Conservation (phyloP, 2,797 vertebrate genomes). For the Alosa sapidissima region DNA sequence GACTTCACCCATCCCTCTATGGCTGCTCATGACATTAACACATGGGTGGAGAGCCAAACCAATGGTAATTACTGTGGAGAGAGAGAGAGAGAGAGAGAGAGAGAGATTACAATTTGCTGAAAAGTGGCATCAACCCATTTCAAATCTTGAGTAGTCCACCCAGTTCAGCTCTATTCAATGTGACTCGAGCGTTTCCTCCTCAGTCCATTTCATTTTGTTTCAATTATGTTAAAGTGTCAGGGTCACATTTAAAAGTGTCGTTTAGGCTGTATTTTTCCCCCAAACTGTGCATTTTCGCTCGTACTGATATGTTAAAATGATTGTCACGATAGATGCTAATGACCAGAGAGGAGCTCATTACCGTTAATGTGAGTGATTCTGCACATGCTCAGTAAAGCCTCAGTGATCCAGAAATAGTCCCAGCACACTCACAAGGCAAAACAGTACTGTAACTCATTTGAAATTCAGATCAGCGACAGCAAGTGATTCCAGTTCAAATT, state of each 20-base stretch:
- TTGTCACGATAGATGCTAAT: slow-evolving; percentile 52
- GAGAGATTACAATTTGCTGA: background rate
- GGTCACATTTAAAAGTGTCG: slow-evolving; percentile 6
- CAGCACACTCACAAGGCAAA: slow-evolving; percentile 23
- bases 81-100: background rate
- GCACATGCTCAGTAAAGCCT: slow-evolving; percentile 33
- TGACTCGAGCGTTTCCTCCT: background rate
- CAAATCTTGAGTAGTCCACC: background rate
- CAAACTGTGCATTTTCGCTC: slow-evolving; percentile 5
- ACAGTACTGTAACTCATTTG: slow-evolving; percentile 49
- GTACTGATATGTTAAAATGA: slow-evolving; percentile 18
- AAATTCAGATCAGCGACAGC: slow-evolving; percentile 63
- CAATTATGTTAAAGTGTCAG: slow-evolving; percentile 22
- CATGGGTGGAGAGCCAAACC: slow-evolving; percentile 66
- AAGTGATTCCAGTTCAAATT: slow-evolving; percentile 63
- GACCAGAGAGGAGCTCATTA: slow-evolving; percentile 51
- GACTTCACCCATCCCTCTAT: background rate
- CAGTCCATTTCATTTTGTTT: slow-evolving; percentile 28
- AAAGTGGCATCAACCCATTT: background rate
- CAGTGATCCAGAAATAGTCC: slow-evolving; percentile 31
- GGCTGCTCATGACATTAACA: slow-evolving; percentile 29
- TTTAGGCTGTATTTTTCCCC: slow-evolving; percentile 11
- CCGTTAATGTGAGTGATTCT: slow-evolving; percentile 47
- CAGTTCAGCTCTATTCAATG: slow-evolving; percentile 6
- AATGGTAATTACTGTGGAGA: slow-evolving; percentile 35